Evolutionary conservation across 2,797 vertebrate species (phyloP).

Genomic region (Dipus sagitta): DNA sequence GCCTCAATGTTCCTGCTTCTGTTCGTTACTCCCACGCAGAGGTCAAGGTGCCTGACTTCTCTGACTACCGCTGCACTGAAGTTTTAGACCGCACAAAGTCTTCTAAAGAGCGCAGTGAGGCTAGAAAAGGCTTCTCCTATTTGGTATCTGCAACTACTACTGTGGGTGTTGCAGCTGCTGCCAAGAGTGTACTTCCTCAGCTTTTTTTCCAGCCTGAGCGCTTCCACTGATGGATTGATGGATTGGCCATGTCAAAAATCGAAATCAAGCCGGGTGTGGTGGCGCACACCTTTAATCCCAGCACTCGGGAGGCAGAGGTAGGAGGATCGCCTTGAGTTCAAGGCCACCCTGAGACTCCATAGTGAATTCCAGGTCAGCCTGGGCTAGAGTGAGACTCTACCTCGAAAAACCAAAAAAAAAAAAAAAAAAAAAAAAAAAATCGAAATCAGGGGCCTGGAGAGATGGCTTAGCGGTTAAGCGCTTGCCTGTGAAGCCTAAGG

Average conservation of each 20-base stretch:
- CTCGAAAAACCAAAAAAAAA: no score
- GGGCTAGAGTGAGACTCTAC: no score
- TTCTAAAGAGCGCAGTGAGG: conserved; percentile 90
- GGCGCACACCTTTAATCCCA: no score
- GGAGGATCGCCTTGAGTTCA: no score
- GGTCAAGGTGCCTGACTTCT: conserved; percentile 92
- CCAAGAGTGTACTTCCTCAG: conserved; percentile 92
- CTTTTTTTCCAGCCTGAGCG: conserved; percentile 95
- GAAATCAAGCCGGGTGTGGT: conserved; percentile 85
- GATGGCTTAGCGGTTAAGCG: no score
- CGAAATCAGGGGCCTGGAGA: no score
- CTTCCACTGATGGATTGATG: conserved; percentile 95
- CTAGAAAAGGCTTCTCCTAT: conserved; percentile 89
- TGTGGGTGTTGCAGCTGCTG: conserved; percentile 89
- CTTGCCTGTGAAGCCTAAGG: no score
- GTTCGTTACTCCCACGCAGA: conserved; percentile 93
- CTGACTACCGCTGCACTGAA: conserved; percentile 77
- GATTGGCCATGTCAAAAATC: conserved; percentile 94
- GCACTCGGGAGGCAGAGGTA: no score
- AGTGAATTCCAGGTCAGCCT: no score
- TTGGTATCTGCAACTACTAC: conserved; percentile 91
- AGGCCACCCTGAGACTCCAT: no score
- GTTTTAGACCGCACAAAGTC: conserved; percentile 86
- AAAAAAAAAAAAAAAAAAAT: no score
- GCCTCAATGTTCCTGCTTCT: conserved; percentile 86